Evolutionary conservation across 2,113 vertebrate species (phyloP).

Genomic region (Rutilus rutilus): DNA sequence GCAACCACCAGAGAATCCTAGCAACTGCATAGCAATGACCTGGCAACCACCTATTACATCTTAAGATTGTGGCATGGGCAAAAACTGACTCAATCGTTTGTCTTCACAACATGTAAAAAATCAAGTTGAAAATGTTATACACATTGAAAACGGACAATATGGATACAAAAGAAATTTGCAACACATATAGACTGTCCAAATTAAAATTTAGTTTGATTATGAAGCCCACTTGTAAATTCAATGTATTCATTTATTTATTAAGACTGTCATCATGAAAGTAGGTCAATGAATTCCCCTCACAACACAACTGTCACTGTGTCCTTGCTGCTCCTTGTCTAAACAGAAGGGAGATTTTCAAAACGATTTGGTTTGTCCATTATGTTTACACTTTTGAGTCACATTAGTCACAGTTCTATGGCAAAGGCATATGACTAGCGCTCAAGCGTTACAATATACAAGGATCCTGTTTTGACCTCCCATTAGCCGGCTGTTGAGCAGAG

Average conservation of each 20-base stretch:
- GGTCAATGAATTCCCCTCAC: not conserved
- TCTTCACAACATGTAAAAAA: not conserved
- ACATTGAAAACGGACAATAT: not conserved
- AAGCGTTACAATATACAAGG: not conserved
- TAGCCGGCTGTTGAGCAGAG: not conserved
- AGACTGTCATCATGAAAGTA: conserved; percentile 23
- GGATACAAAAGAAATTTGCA: not conserved
- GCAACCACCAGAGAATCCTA: not conserved
- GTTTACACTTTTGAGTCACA: conserved; percentile 40
- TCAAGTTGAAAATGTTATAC: not conserved
- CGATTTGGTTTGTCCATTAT: conserved; percentile 30
- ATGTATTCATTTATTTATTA: not conserved
- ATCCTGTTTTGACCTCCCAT: conserved; percentile 28
- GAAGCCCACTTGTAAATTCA: not conserved
- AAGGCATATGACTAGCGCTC: conserved; percentile 5
- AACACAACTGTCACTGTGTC: conserved; percentile 32
- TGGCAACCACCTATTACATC: not conserved
- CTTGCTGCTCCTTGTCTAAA: conserved; percentile 48
- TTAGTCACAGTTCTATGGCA: not conserved
- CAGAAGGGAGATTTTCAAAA: conserved; percentile 35
- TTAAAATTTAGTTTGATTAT: not conserved
- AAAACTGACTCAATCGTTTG: not conserved
- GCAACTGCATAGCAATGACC: not conserved
- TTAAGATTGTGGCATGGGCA: not conserved
- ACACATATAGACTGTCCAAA: not conserved